phyloP scores from a whole-genome alignment of 1,140 invertebrate genomes.

The Marisa cornuarietis region DNA sequence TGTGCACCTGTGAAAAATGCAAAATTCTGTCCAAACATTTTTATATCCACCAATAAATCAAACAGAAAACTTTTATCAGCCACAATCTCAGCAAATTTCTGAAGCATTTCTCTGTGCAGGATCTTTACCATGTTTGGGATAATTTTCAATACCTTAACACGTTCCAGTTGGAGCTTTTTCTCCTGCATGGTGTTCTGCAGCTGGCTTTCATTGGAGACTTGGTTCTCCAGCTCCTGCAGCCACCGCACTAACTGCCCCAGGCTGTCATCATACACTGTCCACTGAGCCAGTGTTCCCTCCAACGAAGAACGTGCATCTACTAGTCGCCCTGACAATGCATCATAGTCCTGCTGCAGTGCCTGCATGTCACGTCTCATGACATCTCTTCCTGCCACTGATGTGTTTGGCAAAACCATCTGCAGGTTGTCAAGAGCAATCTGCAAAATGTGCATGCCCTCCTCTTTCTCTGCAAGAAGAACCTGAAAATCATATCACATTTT shows the following conservation, averaged over 20 bases:
- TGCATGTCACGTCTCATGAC: constrained; percentile 84
- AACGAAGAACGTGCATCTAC: constrained; percentile 90
- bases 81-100: too few relatives aligned
- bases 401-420: constrained; percentile 92
- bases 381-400: constrained; percentile 86
- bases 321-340: constrained; percentile 84
- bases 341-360: constrained; percentile 90
- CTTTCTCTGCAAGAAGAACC: constrained; percentile 65
- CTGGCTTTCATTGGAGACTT: constrained; percentile 89
- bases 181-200: constrained; percentile 90
- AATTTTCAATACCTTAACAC: constrained; percentile 78
- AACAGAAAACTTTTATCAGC: too few relatives aligned
- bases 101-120: neutral
- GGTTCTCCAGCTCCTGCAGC: constrained; percentile 88
- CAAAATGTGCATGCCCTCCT: constrained; percentile 88
- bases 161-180: constrained; percentile 91
- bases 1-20: too few relatives aligned
- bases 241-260: constrained; percentile 88
- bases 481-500: constrained; percentile 24
- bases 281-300: constrained; percentile 74
- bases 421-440: constrained; percentile 88
- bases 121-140: neutral
- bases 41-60: too few relatives aligned
- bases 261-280: constrained; percentile 61
- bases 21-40: too few relatives aligned